These are phyloP conservation scores for Brevimyrus niger DNA, from an alignment of 2,113 vertebrate genomes.

Conservation along the genomic window DNA sequence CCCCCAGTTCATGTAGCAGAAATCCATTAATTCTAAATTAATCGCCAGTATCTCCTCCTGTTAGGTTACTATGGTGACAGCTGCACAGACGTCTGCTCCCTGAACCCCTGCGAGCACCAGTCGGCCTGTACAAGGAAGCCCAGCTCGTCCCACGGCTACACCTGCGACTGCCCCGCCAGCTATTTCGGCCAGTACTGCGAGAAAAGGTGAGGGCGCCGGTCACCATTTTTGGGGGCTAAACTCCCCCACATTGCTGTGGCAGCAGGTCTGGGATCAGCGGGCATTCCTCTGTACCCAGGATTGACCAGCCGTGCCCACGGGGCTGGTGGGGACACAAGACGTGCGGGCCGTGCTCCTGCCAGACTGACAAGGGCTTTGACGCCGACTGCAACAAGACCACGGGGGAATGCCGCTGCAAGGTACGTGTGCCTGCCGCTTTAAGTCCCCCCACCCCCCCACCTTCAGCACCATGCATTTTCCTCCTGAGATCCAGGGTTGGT, in stretches of 20 bases:
- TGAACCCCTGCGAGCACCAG: slow-evolving; percentile 85
- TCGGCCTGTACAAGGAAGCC: slow-evolving; percentile 68
- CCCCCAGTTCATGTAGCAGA: not conserved
- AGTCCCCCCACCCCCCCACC: not conserved
- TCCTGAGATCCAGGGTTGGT: not conserved
- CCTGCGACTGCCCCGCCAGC: slow-evolving; percentile 73
- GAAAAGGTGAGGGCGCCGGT: slow-evolving; percentile 63
- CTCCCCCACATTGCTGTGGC: not conserved
- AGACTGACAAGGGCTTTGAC: slow-evolving; percentile 76
- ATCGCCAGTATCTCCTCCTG: not conserved
- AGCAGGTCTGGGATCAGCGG: not conserved
- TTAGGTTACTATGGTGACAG: slow-evolving; percentile 81
- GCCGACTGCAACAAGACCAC: slow-evolving; percentile 91
- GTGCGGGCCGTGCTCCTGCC: slow-evolving; percentile 84
- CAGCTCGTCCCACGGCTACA: slow-evolving; percentile 67
- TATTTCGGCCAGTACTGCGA: slow-evolving; percentile 88
- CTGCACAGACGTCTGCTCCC: slow-evolving; percentile 75
- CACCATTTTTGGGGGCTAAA: not conserved
- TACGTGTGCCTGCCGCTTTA: slow-evolving; percentile 32
- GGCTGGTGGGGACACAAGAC: slow-evolving; percentile 95
- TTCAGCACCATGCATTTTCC: not conserved
- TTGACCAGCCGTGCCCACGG: slow-evolving; percentile 77
- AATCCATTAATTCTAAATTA: not conserved
- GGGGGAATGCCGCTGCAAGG: slow-evolving; percentile 89
- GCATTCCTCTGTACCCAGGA: slow-evolving; percentile 51